Percentiles rank a stretch among this genome's conserved stretches.
phyloP scores from a whole-genome alignment of 2,113 vertebrate species.

The Cololabis saira region DNA sequence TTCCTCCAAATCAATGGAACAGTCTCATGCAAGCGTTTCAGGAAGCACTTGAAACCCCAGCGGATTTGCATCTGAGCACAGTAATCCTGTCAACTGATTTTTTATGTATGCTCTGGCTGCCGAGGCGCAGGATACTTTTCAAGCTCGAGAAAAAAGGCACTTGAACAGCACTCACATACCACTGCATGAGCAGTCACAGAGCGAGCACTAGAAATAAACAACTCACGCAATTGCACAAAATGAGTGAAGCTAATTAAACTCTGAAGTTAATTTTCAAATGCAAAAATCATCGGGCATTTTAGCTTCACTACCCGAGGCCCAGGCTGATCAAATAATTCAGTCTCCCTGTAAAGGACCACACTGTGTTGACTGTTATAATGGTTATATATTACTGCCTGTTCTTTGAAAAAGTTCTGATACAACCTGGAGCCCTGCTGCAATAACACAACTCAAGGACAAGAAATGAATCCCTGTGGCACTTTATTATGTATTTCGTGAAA shows the following conservation, averaged over 20 bases:
- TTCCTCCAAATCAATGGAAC: slow-evolving; percentile 61
- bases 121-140: slow-evolving; percentile 33
- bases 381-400: slow-evolving; percentile 55
- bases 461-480: slow-evolving; percentile 56
- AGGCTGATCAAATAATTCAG: slow-evolving; percentile 56
- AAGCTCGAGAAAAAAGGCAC: slow-evolving; percentile 53
- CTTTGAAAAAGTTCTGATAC: slow-evolving; percentile 48
- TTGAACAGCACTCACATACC: slow-evolving; percentile 31
- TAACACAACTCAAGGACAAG: slow-evolving; percentile 65
- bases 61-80: slow-evolving; percentile 71
- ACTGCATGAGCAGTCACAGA: slow-evolving; percentile 25
- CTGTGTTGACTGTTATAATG: slow-evolving; percentile 32
- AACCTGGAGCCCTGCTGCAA: slow-evolving; percentile 53
- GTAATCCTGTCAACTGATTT: slow-evolving; percentile 59
- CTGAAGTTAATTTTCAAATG: slow-evolving; percentile 41
- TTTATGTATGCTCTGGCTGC: slow-evolving; percentile 54
- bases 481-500: slow-evolving; percentile 45
- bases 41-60: slow-evolving; percentile 47
- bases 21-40: slow-evolving; percentile 41
- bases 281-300: slow-evolving; percentile 68
- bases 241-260: slow-evolving; percentile 60
- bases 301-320: slow-evolving; percentile 42
- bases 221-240: slow-evolving; percentile 36
- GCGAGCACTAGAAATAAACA: neutral
- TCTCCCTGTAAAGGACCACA: slow-evolving; percentile 34